Base-by-base conservation (phyloP, 1,140 invertebrate species). In the Leucophenga varia region DNA sequence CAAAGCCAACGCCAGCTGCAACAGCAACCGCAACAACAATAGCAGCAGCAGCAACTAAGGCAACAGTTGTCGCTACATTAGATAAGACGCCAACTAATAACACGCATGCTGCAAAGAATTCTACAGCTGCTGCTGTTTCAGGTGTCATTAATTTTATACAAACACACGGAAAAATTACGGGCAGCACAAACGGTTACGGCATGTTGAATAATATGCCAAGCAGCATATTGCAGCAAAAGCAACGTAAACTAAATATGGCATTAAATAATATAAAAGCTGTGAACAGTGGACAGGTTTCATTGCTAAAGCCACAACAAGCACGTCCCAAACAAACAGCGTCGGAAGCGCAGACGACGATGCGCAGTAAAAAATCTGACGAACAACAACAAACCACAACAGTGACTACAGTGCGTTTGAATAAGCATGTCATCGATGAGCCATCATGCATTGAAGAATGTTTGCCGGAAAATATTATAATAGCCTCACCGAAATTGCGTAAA, bases 381-480 rank as follows among this genome's bases (percentile, higher is more conserved):
- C n/a, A 5, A 13, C 32, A n/a, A 13, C 4, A n/a, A 35, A 35
- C 32, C 12, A 13, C 13, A 35, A 6, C 32, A 35, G 16, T 16
- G 16, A 35, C 64, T 9, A 64, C 64, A 2, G 45, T 68, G 1
- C 60, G 69, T 6, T 59, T 56, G 9, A 61, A 64, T 13, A 40
- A 53, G 42, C 13, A 60, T 4, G 59, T 52, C 20, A 59, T 54
- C 3, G 38, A 42, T 9, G 60, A 67, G 36, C 51, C 55, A 5
- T 60, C 57, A 8, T n/a, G n/a, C n/a, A 55, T 63, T 1, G 69
- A 65, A 16, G 64, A 72, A 17, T 60, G 49, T 6, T 43, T 69
- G 21, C 69, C 69, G 1, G 61, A 72, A 22, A 57, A 68, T 37
- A 72, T 72, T 35, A 72, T 72, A 14, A 71, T 72, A 43, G 68